phyloP scores from a whole-genome alignment of 1,140 invertebrate genomes.

The Drosophila prosaltans region DNA sequence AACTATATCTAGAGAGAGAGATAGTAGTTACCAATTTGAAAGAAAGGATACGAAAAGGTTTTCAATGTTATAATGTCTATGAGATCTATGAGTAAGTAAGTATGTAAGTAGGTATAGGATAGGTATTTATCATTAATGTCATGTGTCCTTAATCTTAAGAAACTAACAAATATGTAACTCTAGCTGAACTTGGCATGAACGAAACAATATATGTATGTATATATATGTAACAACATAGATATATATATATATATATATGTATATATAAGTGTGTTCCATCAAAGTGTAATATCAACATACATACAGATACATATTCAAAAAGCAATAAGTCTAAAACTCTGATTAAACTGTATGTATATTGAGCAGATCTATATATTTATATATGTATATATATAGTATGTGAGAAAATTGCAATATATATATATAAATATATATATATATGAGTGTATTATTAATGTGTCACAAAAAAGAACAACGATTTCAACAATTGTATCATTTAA shows the following conservation, averaged over 20 bases:
- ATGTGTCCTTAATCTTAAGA: conserved; percentile 1
- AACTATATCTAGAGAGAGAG: neutral
- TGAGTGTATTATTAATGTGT: too few species aligned
- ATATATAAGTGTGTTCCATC: conserved; percentile 4
- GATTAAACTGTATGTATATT: too few species aligned
- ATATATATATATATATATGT: conserved; percentile 19
- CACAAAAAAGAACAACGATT: conserved; percentile 10
- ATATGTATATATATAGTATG: too few species aligned
- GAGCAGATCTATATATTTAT: too few species aligned
- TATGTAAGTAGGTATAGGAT: neutral
- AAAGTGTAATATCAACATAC: conserved; percentile 1
- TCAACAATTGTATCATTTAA: conserved; percentile 24
- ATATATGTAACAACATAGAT: conserved; percentile 33
- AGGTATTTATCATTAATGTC: neutral
- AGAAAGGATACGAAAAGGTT: too few species aligned
- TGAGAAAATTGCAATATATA: too few species aligned
- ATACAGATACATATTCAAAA: neutral
- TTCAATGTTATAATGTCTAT: neutral
- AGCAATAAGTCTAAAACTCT: neutral
- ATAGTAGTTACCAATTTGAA: too few species aligned
- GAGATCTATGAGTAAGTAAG: neutral
- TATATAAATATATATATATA: too few species aligned
- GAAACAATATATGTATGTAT: conserved; percentile 7
- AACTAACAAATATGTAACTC: conserved; percentile 13
- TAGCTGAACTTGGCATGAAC: conserved; percentile 9